These are phyloP conservation scores for Falco cherrug DNA, from an alignment of 2,797 vertebrate species.

Conservation along the genomic window DNA sequence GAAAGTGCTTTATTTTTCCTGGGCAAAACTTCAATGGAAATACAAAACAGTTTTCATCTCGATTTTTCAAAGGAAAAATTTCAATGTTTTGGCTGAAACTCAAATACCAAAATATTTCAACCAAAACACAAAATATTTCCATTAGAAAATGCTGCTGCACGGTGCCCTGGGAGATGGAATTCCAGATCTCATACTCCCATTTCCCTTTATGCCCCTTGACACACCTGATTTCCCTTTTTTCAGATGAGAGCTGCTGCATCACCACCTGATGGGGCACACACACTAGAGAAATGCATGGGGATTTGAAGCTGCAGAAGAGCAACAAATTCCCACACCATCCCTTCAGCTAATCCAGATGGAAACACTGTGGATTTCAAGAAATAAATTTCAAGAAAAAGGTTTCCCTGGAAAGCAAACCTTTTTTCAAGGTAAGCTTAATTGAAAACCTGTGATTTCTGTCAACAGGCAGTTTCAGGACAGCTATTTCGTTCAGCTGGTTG, in stretches of 20 bases:
- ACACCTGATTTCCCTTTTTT: constrained; percentile 32
- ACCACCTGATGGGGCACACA: neutral
- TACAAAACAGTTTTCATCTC: constrained; percentile 36
- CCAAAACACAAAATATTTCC: constrained; percentile 39
- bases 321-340: neutral
- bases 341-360: constrained; percentile 13
- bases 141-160: constrained; percentile 38
- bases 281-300: neutral
- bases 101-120: constrained; percentile 54
- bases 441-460: constrained; percentile 58
- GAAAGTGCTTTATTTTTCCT: constrained; percentile 55
- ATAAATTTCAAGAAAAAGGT: neutral
- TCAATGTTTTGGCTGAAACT: constrained; percentile 34
- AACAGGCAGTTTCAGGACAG: constrained; percentile 22
- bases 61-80: constrained; percentile 54
- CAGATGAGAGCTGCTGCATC: constrained; percentile 7
- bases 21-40: constrained; percentile 61
- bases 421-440: constrained; percentile 54
- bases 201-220: constrained; percentile 15
- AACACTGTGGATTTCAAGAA: constrained; percentile 25
- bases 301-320: neutral
- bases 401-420: constrained; percentile 40
- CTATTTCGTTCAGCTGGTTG: constrained; percentile 10
- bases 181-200: neutral
- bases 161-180: neutral